These are phyloP conservation scores for Erannis defoliaria DNA, from an alignment of 2,888 invertebrate species.

Conservation along the genomic window DNA sequence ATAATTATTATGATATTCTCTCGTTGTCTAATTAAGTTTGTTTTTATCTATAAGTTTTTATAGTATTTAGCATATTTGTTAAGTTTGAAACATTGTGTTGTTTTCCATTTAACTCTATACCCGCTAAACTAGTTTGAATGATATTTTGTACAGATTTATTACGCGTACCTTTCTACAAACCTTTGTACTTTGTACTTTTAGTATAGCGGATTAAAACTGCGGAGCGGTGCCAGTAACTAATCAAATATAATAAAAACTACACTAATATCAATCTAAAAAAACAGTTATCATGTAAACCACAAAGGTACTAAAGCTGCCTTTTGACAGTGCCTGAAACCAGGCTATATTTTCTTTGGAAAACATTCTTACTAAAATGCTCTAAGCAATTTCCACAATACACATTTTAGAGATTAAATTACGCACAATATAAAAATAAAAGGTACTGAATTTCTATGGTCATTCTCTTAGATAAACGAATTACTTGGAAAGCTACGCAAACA, in stretches of 20 bases:
- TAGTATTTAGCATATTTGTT: too few species aligned
- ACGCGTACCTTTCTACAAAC: neutral
- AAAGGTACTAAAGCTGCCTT: conserved; percentile 1
- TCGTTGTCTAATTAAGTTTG: neutral
- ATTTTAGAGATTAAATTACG: neutral
- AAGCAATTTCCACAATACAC: neutral
- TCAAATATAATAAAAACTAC: neutral
- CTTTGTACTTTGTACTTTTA: too few species aligned
- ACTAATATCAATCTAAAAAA: neutral
- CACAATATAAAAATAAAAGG: neutral
- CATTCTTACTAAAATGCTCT: neutral
- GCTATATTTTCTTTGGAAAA: neutral
- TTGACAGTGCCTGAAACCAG: neutral
- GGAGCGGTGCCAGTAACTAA: neutral
- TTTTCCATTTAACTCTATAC: too few species aligned
- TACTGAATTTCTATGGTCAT: neutral
- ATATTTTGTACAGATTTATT: too few species aligned
- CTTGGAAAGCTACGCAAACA: conserved; percentile 10
- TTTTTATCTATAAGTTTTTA: too few species aligned
- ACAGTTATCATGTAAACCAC: neutral
- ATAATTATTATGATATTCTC: neutral
- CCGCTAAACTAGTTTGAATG: too few species aligned
- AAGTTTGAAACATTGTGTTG: too few species aligned
- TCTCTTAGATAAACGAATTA: neutral
- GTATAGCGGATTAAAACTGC: too few species aligned